These are phyloP conservation scores for Ptychoptera contaminata DNA, from an alignment of 2,888 invertebrate species.

Conservation along the genomic window DNA sequence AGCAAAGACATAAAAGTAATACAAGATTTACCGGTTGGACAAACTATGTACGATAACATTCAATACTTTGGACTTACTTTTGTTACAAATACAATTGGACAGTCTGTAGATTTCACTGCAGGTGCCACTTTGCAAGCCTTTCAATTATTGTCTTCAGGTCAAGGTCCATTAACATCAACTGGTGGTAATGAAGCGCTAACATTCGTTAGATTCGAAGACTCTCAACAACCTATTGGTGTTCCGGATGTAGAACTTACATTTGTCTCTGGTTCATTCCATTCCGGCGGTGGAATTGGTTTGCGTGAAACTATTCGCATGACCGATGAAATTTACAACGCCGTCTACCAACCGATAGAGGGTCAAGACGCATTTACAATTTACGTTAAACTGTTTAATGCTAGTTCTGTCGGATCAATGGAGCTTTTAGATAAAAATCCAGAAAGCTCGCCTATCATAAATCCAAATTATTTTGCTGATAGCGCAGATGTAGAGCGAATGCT, in stretches of 20 bases:
- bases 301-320: conserved; percentile 67
- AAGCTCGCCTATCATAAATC: conserved; percentile 74
- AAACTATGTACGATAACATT: conserved; percentile 79
- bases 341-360: conserved; percentile 53
- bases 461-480: conserved; percentile 80
- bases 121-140: conserved; percentile 3
- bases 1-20: conserved; percentile 44
- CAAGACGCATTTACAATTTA: conserved; percentile 67
- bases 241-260: conserved; percentile 87
- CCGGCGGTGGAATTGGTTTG: conserved; percentile 70
- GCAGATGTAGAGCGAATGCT: conserved; percentile 68
- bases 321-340: conserved; percentile 65
- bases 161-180: conserved; percentile 74
- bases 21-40: conserved; percentile 52
- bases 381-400: conserved; percentile 80
- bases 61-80: conserved; percentile 77
- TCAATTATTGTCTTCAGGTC: conserved; percentile 41
- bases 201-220: conserved; percentile 78
- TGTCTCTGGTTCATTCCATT: conserved; percentile 64
- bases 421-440: conserved; percentile 51
- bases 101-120: conserved; percentile 11
- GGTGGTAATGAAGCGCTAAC: conserved; percentile 77
- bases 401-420: conserved; percentile 67
- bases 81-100: conserved; percentile 29
- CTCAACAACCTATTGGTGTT: conserved; percentile 74